phyloP scores from a whole-genome alignment of 2,888 invertebrate genomes.

The Sesia bembeciformis region DNA sequence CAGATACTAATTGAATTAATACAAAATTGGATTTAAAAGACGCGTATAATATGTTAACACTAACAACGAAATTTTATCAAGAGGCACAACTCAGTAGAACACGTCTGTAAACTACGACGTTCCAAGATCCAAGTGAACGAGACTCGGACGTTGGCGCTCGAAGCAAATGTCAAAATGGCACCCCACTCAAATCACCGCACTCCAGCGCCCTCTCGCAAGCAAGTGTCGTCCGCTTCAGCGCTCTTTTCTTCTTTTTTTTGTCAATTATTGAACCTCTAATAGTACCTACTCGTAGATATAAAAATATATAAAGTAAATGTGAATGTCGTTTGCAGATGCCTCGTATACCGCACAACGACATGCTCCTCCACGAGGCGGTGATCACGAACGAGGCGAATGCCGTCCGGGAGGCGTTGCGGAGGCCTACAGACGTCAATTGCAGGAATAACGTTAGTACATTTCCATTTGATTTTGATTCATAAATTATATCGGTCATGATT shows the following conservation, averaged over 20 bases:
- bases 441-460: conserved; percentile 78
- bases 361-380: conserved; percentile 81
- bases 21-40: too few species aligned
- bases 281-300: background rate
- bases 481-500: background rate
- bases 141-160: too few species aligned
- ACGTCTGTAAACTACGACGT: too few species aligned
- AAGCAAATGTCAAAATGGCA: too few species aligned
- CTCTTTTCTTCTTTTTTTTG: background rate
- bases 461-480: background rate
- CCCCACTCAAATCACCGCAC: too few species aligned
- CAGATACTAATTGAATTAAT: too few species aligned
- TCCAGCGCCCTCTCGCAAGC: too few species aligned
- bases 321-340: conserved; percentile 28
- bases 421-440: conserved; percentile 81
- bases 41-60: too few species aligned
- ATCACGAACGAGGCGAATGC: conserved; percentile 82
- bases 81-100: too few species aligned
- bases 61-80: background rate
- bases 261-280: background rate
- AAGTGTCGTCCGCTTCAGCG: background rate
- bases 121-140: too few species aligned
- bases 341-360: conserved; percentile 78
- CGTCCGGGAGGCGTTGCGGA: conserved; percentile 76
- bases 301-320: background rate